phyloP scores from a whole-genome alignment of 2,113 vertebrate genomes.

The Pungitius pungitius region DNA sequence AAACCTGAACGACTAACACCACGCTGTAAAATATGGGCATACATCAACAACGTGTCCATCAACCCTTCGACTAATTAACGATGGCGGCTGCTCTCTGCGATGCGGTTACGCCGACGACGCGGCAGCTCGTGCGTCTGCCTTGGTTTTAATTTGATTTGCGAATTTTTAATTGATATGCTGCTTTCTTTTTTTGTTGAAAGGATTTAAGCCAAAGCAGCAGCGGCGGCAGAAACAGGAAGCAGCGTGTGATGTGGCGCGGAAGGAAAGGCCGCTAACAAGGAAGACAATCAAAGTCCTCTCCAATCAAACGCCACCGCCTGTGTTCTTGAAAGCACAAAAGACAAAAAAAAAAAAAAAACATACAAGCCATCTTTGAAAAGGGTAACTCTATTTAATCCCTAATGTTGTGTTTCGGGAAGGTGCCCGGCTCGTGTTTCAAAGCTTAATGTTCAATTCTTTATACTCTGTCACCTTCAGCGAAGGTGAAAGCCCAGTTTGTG shows the following conservation, averaged over 20 bases:
- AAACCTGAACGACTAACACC: not conserved
- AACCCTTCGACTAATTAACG: not conserved
- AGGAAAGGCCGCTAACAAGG: constrained; percentile 37
- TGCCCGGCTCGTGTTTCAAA: not conserved
- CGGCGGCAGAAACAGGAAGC: not conserved
- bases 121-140: not conserved
- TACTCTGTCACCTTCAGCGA: not conserved
- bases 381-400: not conserved
- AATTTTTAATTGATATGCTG: not conserved
- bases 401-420: not conserved
- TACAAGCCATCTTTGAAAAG: not conserved
- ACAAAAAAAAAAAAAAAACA: not conserved
- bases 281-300: constrained; percentile 24
- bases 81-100: not conserved
- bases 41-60: not conserved
- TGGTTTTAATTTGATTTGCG: not conserved
- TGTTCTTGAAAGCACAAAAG: constrained; percentile 2
- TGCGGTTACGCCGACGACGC: not conserved
- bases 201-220: not conserved
- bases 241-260: constrained; percentile 18
- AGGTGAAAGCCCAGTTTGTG: not conserved
- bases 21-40: not conserved
- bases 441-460: not conserved
- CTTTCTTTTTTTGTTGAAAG: not conserved
- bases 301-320: not conserved